Evolutionary conservation across 2,113 vertebrate genomes (phyloP).

Genomic region (Embiotoca jacksoni): DNA sequence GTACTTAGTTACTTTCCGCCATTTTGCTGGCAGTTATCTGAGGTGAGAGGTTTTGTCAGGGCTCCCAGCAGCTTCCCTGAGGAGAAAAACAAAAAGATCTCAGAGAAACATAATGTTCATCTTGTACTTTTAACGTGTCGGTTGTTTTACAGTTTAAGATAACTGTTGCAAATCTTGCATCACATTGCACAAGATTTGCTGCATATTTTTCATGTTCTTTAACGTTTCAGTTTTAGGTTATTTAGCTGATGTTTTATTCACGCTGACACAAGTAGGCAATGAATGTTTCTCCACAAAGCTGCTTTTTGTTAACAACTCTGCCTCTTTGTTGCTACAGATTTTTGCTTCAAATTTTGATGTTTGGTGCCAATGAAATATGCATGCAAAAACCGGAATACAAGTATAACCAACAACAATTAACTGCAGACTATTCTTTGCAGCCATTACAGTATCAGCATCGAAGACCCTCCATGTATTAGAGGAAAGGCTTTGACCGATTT

Average conservation of each 20-base stretch:
- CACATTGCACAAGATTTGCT: slow-evolving; percentile 12
- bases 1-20: not conserved
- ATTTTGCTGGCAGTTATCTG: not conserved
- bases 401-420: not conserved
- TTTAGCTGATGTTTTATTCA: slow-evolving; percentile 10
- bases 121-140: slow-evolving; percentile 3
- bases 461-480: slow-evolving; percentile 24
- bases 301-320: not conserved
- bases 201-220: not conserved
- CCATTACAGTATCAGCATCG: slow-evolving; percentile 23
- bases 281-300: not conserved
- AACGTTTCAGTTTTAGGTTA: not conserved
- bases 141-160: not conserved
- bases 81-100: not conserved
- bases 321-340: not conserved
- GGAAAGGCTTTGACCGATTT: slow-evolving; percentile 40
- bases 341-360: not conserved
- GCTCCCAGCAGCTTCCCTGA: not conserved
- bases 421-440: not conserved
- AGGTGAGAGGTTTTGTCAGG: not conserved
- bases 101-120: not conserved
- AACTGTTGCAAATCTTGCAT: slow-evolving; percentile 10
- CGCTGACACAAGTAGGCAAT: not conserved
- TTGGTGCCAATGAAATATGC: not conserved
- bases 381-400: not conserved